Evolutionary conservation across 2,888 invertebrate genomes (phyloP).

Genomic region (Drosophila affinis): DNA sequence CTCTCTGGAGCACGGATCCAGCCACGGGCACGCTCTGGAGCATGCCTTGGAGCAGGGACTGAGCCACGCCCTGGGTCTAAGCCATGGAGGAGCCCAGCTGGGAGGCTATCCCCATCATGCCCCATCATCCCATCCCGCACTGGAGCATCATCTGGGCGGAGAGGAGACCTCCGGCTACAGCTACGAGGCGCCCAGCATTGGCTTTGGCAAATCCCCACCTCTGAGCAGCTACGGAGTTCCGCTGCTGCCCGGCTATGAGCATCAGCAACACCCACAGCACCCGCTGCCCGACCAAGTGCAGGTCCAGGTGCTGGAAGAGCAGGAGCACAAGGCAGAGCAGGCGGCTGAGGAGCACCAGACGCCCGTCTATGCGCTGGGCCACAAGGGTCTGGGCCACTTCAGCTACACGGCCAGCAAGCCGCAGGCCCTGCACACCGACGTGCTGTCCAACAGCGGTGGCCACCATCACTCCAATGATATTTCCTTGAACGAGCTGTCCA

Average conservation of each 20-base stretch:
- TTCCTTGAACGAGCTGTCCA: conserved; percentile 51
- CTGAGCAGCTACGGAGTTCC: conserved; percentile 65
- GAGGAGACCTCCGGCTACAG: conserved; percentile 55
- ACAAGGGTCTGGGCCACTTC: conserved; percentile 82
- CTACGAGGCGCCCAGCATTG: conserved; percentile 51
- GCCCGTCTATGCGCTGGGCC: conserved; percentile 81
- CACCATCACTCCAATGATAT: conserved; percentile 21
- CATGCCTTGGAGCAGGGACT: conserved; percentile 36
- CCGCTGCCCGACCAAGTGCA: conserved; percentile 26
- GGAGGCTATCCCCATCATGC: not conserved
- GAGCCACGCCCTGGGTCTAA: conserved; percentile 18
- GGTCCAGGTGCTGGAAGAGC: conserved; percentile 31
- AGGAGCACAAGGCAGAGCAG: conserved; percentile 28
- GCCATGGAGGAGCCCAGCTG: conserved; percentile 9
- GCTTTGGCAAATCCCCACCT: conserved; percentile 49
- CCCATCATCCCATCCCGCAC: conserved; percentile 22
- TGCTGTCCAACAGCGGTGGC: conserved; percentile 37
- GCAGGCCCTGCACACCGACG: conserved; percentile 73
- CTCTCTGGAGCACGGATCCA: conserved; percentile 19
- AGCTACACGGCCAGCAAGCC: conserved; percentile 78
- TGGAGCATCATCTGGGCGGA: not conserved
- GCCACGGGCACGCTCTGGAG: conserved; percentile 37
- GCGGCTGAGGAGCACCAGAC: conserved; percentile 48
- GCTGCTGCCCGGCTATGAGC: conserved; percentile 57
- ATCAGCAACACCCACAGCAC: conserved; percentile 27